Conservation (phyloP, 2,888 invertebrate genomes). For the Agrotis clavis region DNA sequence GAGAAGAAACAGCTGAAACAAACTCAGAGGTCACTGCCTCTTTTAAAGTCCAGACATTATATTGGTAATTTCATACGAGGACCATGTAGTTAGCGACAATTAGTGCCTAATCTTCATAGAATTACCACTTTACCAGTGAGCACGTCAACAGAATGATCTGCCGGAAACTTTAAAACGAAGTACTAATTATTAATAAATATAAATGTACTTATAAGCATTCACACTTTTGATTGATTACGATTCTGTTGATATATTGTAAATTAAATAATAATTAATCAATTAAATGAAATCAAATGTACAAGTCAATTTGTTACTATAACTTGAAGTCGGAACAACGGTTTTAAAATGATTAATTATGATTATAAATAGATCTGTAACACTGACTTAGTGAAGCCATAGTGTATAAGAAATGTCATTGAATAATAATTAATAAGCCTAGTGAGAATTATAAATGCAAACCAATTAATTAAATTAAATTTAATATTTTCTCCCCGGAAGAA, state of each 20-base stretch:
- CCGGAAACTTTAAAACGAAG: slow-evolving; percentile 45
- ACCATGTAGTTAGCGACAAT: too few relatives aligned
- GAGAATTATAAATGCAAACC: too few relatives aligned
- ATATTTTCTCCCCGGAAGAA: too few relatives aligned
- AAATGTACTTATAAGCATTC: neutral
- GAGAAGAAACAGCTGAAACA: too few relatives aligned
- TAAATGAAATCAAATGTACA: slow-evolving; percentile 50
- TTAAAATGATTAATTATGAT: slow-evolving; percentile 51
- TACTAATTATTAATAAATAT: slow-evolving; percentile 25
- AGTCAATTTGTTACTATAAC: slow-evolving; percentile 53
- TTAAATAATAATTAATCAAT: slow-evolving; percentile 61
- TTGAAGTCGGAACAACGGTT: slow-evolving; percentile 22
- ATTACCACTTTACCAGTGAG: neutral
- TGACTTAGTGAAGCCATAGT: neutral
- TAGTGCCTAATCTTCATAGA: too few relatives aligned
- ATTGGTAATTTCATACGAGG: too few relatives aligned
- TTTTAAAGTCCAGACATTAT: too few relatives aligned
- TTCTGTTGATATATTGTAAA: slow-evolving; percentile 44
- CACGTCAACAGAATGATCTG: neutral
- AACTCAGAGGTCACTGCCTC: too few relatives aligned
- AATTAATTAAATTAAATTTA: too few relatives aligned
- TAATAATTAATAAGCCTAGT: neutral
- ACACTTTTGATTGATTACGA: slow-evolving; percentile 51
- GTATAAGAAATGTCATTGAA: slow-evolving; percentile 9
- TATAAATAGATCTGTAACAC: slow-evolving; percentile 35